Evolutionary conservation across 2,113 vertebrate species (phyloP).

Genomic region (Aix galericulata): DNA sequence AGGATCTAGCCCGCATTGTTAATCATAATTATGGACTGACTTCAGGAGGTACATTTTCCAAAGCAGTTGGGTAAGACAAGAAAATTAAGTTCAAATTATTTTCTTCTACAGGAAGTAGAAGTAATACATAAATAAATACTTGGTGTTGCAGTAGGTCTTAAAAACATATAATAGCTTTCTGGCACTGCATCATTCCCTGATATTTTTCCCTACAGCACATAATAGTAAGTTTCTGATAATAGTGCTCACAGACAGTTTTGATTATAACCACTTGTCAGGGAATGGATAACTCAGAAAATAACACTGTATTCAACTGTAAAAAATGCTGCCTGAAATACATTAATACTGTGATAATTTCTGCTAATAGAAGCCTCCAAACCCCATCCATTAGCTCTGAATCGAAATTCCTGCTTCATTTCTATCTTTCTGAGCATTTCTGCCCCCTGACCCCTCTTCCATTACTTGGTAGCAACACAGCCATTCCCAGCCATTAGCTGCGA

Average conservation of each 20-base stretch:
- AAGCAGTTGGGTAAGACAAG: slow-evolving; percentile 64
- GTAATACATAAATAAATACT: slow-evolving; percentile 67
- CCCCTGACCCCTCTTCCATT: neutral
- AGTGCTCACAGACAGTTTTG: slow-evolving; percentile 69
- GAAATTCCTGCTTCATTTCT: slow-evolving; percentile 26
- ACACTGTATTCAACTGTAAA: slow-evolving; percentile 57
- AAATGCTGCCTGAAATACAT: slow-evolving; percentile 61
- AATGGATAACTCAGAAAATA: slow-evolving; percentile 67
- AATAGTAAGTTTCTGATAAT: slow-evolving; percentile 70
- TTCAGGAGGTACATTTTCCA: slow-evolving; percentile 51
- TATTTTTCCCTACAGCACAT: slow-evolving; percentile 52
- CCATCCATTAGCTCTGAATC: slow-evolving; percentile 24
- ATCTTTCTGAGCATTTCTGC: neutral
- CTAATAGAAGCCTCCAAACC: slow-evolving; percentile 47
- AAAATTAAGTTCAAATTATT: slow-evolving; percentile 74
- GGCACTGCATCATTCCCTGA: slow-evolving; percentile 39
- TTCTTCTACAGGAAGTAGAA: slow-evolving; percentile 67
- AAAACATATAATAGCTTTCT: slow-evolving; percentile 61
- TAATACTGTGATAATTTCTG: slow-evolving; percentile 66
- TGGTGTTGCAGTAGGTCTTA: slow-evolving; percentile 56
- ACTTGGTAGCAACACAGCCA: slow-evolving; percentile 4
- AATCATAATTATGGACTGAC: slow-evolving; percentile 47
- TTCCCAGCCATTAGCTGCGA: neutral
- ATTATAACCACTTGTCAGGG: slow-evolving; percentile 70
- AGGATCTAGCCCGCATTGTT: neutral